A percentile compares a stretch with the other conserved stretches of the same genome.
phyloP scores from a whole-genome alignment of 2,113 vertebrate species.

The Apistogramma diplotaenia region DNA sequence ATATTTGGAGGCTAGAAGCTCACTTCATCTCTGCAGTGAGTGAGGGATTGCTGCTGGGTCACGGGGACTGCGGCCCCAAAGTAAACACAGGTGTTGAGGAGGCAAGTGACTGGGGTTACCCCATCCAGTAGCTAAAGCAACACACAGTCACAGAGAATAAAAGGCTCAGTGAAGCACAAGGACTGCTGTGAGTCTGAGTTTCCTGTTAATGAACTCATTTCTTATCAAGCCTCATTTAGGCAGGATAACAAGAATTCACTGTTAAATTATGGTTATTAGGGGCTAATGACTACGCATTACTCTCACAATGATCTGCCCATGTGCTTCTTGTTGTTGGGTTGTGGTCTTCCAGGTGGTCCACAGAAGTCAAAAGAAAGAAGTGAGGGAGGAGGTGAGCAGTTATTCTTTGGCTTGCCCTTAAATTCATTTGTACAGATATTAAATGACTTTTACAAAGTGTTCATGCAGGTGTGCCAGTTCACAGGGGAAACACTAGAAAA shows the following conservation, averaged over 20 bases:
- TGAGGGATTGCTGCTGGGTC: conserved; percentile 74
- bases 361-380: background rate
- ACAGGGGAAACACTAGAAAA: background rate
- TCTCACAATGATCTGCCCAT: conserved; percentile 21
- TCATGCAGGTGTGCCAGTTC: background rate
- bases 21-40: conserved; percentile 72
- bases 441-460: background rate
- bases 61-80: conserved; percentile 77
- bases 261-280: conserved; percentile 58
- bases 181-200: conserved; percentile 27
- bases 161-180: conserved; percentile 44
- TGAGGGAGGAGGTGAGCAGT: background rate
- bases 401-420: background rate
- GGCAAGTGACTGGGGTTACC: conserved; percentile 66
- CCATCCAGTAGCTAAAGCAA: conserved; percentile 72
- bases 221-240: conserved; percentile 72
- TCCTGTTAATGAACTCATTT: conserved; percentile 59
- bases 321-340: conserved; percentile 44
- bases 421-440: background rate
- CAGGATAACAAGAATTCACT: conserved; percentile 55
- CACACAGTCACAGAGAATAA: conserved; percentile 60
- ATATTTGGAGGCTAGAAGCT: conserved; percentile 76
- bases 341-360: conserved; percentile 56
- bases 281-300: conserved; percentile 53
- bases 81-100: conserved; percentile 87